Evolutionary conservation across 1,140 invertebrate genomes (phyloP), one percentile per base, ranked within the genome.

Genomic region (Lithobius niger): DNA sequence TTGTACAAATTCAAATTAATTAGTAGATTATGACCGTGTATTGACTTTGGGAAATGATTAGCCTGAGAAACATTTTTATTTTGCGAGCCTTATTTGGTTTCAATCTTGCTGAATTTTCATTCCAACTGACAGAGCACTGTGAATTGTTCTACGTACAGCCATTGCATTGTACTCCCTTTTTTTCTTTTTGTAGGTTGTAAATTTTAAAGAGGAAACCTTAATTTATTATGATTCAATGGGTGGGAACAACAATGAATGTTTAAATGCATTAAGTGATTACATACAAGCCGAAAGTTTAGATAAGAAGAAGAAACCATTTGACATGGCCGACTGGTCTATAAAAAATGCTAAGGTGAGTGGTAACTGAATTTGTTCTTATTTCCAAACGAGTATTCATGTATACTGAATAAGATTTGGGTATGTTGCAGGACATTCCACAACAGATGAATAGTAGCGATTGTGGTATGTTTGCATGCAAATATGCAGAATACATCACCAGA

Each of bases 361-460:
- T 50, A 3, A 51, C 52, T 59, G 16, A 24, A 54, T 18, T 42
- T 47, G 31, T n/a, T 55, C 1, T 27, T 58, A 1, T 31, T 36
- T 60, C 22, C 21, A 59, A 18, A 27, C 51, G 21, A 21, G n/a
- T 18, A 18, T 36, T n/a, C 10, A 36, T 36, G 31, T 36, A 36
- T 36, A 36, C n/a, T 36, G 31, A 36, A 36, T 36, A 36, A 36
- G 10, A n/a, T 36, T 42, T 18, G 56, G 26, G 4, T 49, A 21
- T 52, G 60, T 65, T 75, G 49, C 53, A 82, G 74, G 81, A 91
- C 66, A 91, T 96, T 61, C 96, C 96, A 0, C 84, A 88, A 61
- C 95, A 99, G 72, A 86, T 86, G 79, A 99, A 99, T 72, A 90
- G 91, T 18, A 89, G 85, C 66, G 95, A 99, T 70, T 99, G 95